A percentile compares a stretch with the other conserved stretches of the same genome.
Conservation (phyloP, 1,140 invertebrate genomes). For the Druon quercuslanigerum region DNA sequence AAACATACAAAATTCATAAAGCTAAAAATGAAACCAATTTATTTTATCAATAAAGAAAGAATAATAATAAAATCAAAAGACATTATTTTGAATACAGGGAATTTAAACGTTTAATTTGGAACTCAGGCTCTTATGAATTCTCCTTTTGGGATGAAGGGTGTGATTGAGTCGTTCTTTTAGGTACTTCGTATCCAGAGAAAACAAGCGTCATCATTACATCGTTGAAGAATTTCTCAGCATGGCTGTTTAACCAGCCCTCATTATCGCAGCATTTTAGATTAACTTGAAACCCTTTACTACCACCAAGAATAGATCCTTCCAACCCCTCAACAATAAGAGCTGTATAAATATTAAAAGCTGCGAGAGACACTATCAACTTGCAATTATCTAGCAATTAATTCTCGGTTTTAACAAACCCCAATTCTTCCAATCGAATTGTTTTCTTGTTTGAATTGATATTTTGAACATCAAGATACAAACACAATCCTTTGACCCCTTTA, state of each 20-base stretch:
- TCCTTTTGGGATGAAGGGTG: too few relatives aligned
- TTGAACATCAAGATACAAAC: background rate
- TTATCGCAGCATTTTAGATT: slow-evolving; percentile 67
- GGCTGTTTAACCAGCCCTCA: slow-evolving; percentile 62
- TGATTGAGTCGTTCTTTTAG: background rate
- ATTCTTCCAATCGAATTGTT: background rate
- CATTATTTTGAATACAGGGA: too few relatives aligned
- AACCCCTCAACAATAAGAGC: slow-evolving; percentile 7
- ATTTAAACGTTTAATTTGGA: too few relatives aligned
- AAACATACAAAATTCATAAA: too few relatives aligned
- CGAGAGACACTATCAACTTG: slow-evolving; percentile 8
- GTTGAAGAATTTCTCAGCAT: slow-evolving; percentile 43
- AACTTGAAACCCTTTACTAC: slow-evolving; percentile 41
- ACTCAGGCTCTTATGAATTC: too few relatives aligned
- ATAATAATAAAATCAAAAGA: too few relatives aligned
- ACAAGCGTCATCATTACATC: slow-evolving; percentile 37
- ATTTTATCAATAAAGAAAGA: too few relatives aligned
- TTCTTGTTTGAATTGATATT: background rate
- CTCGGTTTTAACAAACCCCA: background rate
- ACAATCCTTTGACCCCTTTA: too few relatives aligned
- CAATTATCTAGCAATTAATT: slow-evolving; percentile 6
- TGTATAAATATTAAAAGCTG: slow-evolving; percentile 11
- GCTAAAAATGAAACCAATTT: too few relatives aligned
- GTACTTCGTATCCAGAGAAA: background rate
- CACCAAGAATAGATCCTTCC: slow-evolving; percentile 36